These are phyloP conservation scores for Mizuhopecten yessoensis DNA, from an alignment of 1,140 invertebrate species.

Conservation along the genomic window DNA sequence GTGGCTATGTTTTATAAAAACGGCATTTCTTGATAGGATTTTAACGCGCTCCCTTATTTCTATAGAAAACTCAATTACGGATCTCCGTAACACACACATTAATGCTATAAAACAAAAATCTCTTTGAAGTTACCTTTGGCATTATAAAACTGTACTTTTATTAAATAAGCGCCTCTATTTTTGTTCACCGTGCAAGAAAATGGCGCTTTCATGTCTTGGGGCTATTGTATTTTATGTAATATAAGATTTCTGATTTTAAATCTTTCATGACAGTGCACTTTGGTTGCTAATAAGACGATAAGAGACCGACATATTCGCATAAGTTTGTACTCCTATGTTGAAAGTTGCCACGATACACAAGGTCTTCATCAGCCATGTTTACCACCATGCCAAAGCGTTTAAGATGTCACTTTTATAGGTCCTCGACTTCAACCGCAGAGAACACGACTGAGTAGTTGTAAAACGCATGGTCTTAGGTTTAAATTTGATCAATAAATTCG, in stretches of 20 bases:
- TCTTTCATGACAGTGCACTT: neutral
- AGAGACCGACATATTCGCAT: neutral
- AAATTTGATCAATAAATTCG: neutral
- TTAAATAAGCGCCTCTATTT: neutral
- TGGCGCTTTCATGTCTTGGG: neutral
- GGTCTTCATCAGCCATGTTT: neutral
- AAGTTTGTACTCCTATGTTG: neutral
- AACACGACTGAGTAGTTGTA: neutral
- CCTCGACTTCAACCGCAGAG: neutral
- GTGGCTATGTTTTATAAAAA: neutral
- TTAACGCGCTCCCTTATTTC: neutral
- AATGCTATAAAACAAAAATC: neutral
- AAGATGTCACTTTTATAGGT: neutral
- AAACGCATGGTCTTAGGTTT: neutral
- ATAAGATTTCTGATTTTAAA: neutral
- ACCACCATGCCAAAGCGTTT: neutral
- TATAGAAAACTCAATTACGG: neutral
- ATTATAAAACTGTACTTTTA: slow-evolving; percentile 6
- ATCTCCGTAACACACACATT: neutral
- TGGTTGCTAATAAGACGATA: neutral
- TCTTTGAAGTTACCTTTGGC: neutral
- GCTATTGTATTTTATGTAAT: neutral
- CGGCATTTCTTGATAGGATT: neutral
- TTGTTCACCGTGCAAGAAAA: neutral
- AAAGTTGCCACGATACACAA: neutral